Conservation (phyloP, 2,797 vertebrate genomes). For the Sebastes iracundus region DNA sequence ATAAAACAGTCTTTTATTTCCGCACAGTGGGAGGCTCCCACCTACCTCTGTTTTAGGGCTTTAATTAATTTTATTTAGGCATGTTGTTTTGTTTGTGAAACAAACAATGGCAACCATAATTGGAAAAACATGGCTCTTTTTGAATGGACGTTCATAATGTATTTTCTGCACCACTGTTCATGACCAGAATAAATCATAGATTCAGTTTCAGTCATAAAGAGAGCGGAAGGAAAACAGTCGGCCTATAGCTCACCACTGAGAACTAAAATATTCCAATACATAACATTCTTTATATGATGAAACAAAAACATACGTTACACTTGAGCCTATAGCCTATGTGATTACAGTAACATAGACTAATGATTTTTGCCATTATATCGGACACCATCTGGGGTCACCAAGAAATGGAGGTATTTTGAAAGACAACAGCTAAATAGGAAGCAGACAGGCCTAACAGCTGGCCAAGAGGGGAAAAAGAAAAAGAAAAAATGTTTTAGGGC, state of each 20-base stretch:
- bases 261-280: background rate
- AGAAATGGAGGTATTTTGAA: slow-evolving; percentile 29
- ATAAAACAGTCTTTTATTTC: slow-evolving; percentile 34
- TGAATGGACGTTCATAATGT: background rate
- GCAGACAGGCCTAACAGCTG: slow-evolving; percentile 44
- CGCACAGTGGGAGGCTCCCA: slow-evolving; percentile 33
- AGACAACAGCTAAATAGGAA: slow-evolving; percentile 59
- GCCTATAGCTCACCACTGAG: background rate
- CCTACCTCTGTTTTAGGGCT: slow-evolving; percentile 6
- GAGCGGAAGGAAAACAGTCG: background rate
- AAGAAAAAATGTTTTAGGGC: slow-evolving; percentile 51
- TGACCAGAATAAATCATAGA: background rate
- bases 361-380: background rate
- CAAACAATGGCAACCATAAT: slow-evolving; percentile 49
- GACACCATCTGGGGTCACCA: background rate
- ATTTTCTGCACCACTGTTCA: slow-evolving; percentile 9
- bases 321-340: background rate
- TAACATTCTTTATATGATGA: background rate
- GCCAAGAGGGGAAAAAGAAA: slow-evolving; percentile 9
- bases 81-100: slow-evolving; percentile 51
- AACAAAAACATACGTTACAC: background rate
- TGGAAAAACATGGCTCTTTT: slow-evolving; percentile 22
- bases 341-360: background rate
- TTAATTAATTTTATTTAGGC: slow-evolving; percentile 23
- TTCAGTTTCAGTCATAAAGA: background rate